Base-by-base conservation (phyloP, 2,888 invertebrate species). In the Napeogenes inachia region DNA sequence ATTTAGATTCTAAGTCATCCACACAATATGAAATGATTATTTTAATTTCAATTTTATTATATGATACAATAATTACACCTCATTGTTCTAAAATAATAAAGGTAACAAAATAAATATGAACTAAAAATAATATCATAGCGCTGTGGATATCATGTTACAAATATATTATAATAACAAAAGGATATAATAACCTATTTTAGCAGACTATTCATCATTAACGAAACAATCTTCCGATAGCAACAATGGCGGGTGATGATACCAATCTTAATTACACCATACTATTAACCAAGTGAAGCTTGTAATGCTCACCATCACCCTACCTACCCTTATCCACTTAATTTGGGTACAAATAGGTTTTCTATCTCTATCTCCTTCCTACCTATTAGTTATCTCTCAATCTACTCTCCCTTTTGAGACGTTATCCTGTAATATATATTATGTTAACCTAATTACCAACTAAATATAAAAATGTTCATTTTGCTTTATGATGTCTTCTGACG, bases 161-260 rank as follows among this genome's bases (percentile, higher is more conserved):
- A 53, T 42, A 53, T 38, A 50, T 57, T 57, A 50, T 13, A 8
- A 58, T 58, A 53, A 42, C 30, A 53, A 42, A 58, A 38, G 35
- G 13, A 6, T 4, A 12, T 58, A 58, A 58, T 58, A 42, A 58
- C 35, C 45, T 42, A 53, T 38, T 53, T 53, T 58, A 58, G 53
- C 1, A 53, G 8, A n/a, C 58, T 58, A 58, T 58, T 58, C 53
- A 58, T 58, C 58, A 53, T 30, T 30, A 58, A 53, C 53, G 53
- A 58, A 53, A 58, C 58, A 58, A 53, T 58, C 58, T 58, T 58
- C 38, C 50, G 33, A 33, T 38, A 45, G 58, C 58, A 21, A 53
- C 53, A 58, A 58, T 53, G 38, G 38, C 58, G 58, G 47, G 33
- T 42, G 30, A 10, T 42, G 58, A 58, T 58, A 53, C 21, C 30